Evolutionary conservation across 2,113 vertebrate genomes (phyloP), one percentile per base, ranked within the genome.

Genomic region (Antechinus stuartii): DNA sequence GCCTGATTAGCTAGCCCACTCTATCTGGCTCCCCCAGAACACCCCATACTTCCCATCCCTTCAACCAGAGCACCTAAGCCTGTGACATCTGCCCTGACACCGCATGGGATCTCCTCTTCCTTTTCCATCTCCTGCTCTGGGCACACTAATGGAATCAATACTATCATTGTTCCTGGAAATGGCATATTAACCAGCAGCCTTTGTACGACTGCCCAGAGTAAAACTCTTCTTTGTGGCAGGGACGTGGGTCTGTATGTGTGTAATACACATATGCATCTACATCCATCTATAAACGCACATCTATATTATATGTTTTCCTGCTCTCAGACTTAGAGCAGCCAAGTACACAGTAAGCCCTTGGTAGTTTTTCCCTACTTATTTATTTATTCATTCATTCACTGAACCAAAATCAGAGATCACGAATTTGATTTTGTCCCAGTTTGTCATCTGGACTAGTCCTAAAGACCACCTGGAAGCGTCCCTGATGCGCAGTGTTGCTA

Each of bases 391-490:
- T 84, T 42, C 35, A 42, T 84, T n/a, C 19, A n/a, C 35, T 8
- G 6, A 84, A 84, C 68, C 35, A 42, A 22, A 42, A 68, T 35
- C 35, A 22, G 68, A 42, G 68, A 16, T 42, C 68, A 19, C 10
- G 35, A 84, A 84, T n/a, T 84, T n/a, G 35, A 84, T 42, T 26
- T 76, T 90, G 56, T 57, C 91, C 89, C 90, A 93, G 54, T 8
- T 19, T 35, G 56, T 19, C 23, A 23, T 50, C 23, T 76, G 42
- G 89, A 92, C 1, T 42, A 54, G 24, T 68, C 47, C 25, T 9
- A 93, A 94, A 47, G 55, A 94, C 11, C 5, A 46, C n/a, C 24
- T 14, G 89, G 95, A 91, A 93, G 93, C 49, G 93, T 22, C 1
- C 14, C 11, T 68, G 57, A 93, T 5, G 7, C 12, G 3, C 52